phyloP scores from a whole-genome alignment of 2,113 vertebrate genomes.

The human (Homo sapiens) region GRCh38 chr20:41017001-41017500 shows the following conservation, averaged over 20 bases:
- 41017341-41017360: background rate
- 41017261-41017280: conserved; percentile 24
- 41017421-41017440: background rate
- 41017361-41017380: conserved; percentile 16
- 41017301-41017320: conserved; percentile 3
- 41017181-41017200: background rate
- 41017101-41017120: background rate
- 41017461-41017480: conserved; percentile 36
- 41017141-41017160: background rate
- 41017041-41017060: background rate
- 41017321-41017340: background rate
- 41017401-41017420: background rate
- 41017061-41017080: background rate
- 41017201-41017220: background rate
- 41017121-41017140: background rate
- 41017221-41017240: background rate
- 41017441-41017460: background rate
- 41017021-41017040: background rate
- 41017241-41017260: background rate
- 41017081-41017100: background rate
- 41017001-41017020: background rate
- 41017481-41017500: background rate
- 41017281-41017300: conserved; percentile 8
- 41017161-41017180: background rate
- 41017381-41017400: background rate